Base-by-base conservation (phyloP, 2,113 vertebrate genomes). In the Macrotus californicus region DNA sequence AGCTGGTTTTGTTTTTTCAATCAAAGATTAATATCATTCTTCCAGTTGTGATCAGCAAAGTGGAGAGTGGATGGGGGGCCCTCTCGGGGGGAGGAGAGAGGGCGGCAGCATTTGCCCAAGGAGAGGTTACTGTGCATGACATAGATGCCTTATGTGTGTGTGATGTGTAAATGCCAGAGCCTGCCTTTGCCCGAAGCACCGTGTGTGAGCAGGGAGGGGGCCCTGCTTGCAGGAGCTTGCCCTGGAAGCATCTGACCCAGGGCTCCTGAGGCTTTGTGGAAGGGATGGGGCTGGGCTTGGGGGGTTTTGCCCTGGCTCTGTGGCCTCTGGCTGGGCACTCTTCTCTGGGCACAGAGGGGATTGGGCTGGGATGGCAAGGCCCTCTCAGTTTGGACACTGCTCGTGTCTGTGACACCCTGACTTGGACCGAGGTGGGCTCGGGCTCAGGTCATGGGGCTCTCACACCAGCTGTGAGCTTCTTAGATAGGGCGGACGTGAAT, bases 11-110 rank as follows among this genome's bases (percentile, higher is more conserved):
- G 22, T 19, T 54, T 54, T 82, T 54, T 67, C 43, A 52, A 64
- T 92, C 59, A 39, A 75, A 46, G 48, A n/a, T 14, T 8, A 21
- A 52, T 75, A 39, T 8, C 26, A 0, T 16, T 34, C 61, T 87
- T 43, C 34, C 54, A 24, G 2, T 87, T 92, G 96, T 96, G 87
- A 92, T 86, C 95, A 92, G 96, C 61, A 61, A 48, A 81, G 46
- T 9, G 73, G 34, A 29, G 21, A 21, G 29, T 15, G 19, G 76
- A 46, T 36, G 26, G 26, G 7, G 16, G 75, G 36, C 3, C 69
- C 34, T 10, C 70, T 21, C 6, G 11, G 54, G 50, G 22, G 3
- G 26, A 81, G 82, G 59, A 56, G 54, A 61, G 73, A 21, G 34
- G 7, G 6, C 16, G 66, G 66, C 43, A 7, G 29, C 1, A 0